Evolutionary conservation across 2,113 vertebrate species (phyloP).

Genomic region (Halichoerus grypus): DNA sequence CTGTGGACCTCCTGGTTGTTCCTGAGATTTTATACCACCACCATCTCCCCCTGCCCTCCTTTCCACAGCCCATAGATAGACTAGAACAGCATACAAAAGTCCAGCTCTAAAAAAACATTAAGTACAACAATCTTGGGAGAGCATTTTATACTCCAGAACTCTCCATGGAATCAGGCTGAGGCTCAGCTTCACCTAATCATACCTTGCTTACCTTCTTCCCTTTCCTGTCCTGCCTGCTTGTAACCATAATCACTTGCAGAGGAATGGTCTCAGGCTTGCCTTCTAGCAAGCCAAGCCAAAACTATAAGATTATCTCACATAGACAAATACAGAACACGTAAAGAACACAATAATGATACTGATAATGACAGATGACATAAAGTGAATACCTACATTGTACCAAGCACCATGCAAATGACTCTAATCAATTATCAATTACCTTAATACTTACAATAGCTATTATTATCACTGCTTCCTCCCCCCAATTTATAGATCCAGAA

Average conservation of each 20-base stretch:
- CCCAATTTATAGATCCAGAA: neutral
- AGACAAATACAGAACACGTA: neutral
- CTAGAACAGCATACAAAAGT: neutral
- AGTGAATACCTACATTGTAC: neutral
- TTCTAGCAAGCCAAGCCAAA: neutral
- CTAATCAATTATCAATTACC: neutral
- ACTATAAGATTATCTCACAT: neutral
- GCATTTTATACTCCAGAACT: neutral
- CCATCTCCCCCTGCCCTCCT: accelerated
- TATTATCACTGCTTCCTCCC: neutral
- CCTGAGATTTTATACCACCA: neutral
- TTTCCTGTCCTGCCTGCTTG: neutral
- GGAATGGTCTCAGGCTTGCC: neutral
- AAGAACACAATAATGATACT: neutral
- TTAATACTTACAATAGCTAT: neutral
- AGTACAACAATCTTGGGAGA: neutral
- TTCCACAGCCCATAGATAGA: neutral
- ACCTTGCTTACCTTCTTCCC: neutral
- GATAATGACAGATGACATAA: neutral
- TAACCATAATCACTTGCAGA: neutral
- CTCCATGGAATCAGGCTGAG: neutral
- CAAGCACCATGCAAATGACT: neutral
- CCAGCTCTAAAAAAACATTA: neutral
- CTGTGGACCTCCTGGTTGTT: neutral
- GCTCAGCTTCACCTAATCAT: neutral